Base-by-base conservation (phyloP, 2,797 vertebrate species). In the Staurois parvus region DNA sequence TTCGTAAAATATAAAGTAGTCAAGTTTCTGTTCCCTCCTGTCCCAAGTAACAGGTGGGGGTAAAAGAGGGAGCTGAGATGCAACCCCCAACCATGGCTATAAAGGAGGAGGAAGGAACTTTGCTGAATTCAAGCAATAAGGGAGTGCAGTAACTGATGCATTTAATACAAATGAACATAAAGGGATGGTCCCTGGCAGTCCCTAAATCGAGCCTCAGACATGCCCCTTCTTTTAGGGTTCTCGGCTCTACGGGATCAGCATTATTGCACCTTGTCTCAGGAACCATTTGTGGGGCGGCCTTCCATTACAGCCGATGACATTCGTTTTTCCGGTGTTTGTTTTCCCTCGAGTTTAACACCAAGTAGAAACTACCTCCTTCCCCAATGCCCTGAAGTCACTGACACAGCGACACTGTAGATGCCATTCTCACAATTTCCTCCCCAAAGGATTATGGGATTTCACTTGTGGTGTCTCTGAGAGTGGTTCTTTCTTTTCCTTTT, bases 401-500 rank as follows among this genome's bases (percentile, higher is more conserved):
- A 83, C 85, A 83, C 74, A 68, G 74, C 74, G 74, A 78, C 85
- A 79, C 69, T 69, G 69, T 37, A 78, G 73, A 74, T 12, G 59
- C 40, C 59, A 79, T 72, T 66, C 56, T 48, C 29, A 68, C 15
- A 40, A 15, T 37, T 37, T 74, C 42, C 29, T 69, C 70, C 77
- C 85, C 87, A 89, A 90, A 90, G 90, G 92, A 92, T 88, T 87
- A 81, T 88, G 88, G 90, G 91, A 94, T 93, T 94, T 99, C 97
- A 99, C 97, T 99, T 99, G 94, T 99, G 85, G 94, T 99, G 85
- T 79, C 98, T 95, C 77, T 96, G 96, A 66, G 96, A 95, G 87
- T 97, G 97, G 96, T 99, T 99, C 97, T 98, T 99, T 94, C 98
- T 95, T 98, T 99, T 99, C 93, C 97, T 96, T 93, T 97, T 99